Evolutionary conservation across 2,113 vertebrate genomes (phyloP).

Genomic region (Thinocorus orbignyianus): DNA sequence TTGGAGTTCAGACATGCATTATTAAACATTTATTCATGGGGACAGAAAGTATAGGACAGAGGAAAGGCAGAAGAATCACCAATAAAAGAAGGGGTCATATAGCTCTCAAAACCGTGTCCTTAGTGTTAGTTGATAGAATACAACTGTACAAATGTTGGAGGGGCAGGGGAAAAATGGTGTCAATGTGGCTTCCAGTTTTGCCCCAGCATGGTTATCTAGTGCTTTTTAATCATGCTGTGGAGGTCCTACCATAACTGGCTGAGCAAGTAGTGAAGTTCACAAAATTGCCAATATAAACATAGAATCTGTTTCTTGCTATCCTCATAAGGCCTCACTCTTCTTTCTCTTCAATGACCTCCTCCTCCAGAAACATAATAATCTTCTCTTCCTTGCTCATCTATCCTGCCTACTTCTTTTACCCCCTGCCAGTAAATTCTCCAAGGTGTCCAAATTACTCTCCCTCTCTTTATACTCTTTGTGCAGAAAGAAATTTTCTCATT

Average conservation of each 20-base stretch:
- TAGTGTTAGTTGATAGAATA: neutral
- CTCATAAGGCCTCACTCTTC: neutral
- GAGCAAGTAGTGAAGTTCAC: neutral
- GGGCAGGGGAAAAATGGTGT: neutral
- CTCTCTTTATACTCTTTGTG: neutral
- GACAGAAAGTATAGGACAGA: neutral
- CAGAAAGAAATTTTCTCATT: neutral
- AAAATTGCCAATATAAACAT: neutral
- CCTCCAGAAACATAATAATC: neutral
- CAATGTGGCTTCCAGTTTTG: neutral
- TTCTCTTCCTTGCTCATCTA: neutral
- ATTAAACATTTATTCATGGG: neutral
- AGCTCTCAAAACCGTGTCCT: neutral
- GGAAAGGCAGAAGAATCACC: neutral
- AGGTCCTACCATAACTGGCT: fast-evolving
- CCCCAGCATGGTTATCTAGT: neutral
- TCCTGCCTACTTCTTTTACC: neutral
- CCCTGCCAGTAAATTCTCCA: neutral
- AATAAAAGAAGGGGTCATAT: neutral
- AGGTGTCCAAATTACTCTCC: neutral
- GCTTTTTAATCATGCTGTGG: neutral
- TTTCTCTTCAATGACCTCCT: neutral
- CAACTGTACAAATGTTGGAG: neutral
- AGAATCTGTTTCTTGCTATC: neutral
- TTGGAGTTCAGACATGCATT: neutral